A percentile compares a stretch with the other conserved stretches of the same genome.
Evolutionary conservation across 2,113 vertebrate genomes (phyloP).

Genomic region (Lontra canadensis): DNA sequence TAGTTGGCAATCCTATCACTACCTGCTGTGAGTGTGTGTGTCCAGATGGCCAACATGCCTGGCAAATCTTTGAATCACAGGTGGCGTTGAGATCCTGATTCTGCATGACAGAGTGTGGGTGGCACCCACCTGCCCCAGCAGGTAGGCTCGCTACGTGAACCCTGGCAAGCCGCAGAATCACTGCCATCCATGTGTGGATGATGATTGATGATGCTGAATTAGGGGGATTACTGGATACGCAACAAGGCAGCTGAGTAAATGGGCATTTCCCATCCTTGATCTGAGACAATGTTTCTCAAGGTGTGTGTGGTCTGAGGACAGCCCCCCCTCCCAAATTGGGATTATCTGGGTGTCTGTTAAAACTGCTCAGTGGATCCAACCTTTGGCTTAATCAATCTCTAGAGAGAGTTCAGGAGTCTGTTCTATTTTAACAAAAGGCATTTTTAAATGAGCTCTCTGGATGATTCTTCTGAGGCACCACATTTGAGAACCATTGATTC

Average conservation of each 20-base stretch:
- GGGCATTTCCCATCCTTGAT: neutral
- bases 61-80: constrained; percentile 3
- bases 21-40: constrained; percentile 13
- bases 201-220: neutral
- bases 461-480: constrained; percentile 12
- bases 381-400: neutral
- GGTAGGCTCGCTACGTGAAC: neutral
- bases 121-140: neutral
- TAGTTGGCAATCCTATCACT: neutral
- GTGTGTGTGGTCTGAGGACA: neutral
- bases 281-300: neutral
- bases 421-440: neutral
- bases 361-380: neutral
- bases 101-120: neutral
- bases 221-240: neutral
- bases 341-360: neutral
- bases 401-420: neutral
- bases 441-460: neutral
- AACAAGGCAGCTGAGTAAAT: neutral
- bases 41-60: constrained; percentile 43
- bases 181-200: neutral
- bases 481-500: constrained; percentile 24
- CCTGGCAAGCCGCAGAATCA: neutral
- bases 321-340: neutral
- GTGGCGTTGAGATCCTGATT: constrained; percentile 41